phyloP scores from a whole-genome alignment of 2,797 vertebrate species.

The Sardinella longiceps region DNA sequence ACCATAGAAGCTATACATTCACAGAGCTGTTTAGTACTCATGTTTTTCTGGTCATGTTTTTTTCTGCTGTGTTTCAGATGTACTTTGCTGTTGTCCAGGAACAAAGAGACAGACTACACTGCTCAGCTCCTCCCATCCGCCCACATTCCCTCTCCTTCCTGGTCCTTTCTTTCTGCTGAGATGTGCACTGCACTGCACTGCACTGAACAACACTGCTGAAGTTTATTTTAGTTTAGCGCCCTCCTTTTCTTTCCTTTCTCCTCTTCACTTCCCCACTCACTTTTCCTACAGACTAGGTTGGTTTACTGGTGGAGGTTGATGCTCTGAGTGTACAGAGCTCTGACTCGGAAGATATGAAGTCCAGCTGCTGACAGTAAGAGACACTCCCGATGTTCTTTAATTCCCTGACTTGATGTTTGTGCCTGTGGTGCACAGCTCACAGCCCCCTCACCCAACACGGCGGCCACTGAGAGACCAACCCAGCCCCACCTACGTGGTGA shows the following conservation, averaged over 20 bases:
- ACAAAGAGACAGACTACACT: conserved; percentile 61
- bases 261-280: background rate
- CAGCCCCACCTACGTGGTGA: conserved; percentile 62
- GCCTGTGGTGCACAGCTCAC: conserved; percentile 85
- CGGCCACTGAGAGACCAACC: conserved; percentile 83
- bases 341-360: conserved; percentile 77
- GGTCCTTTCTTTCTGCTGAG: conserved; percentile 54
- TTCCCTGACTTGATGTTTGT: conserved; percentile 90
- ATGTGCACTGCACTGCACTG: too few species aligned
- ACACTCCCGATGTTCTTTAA: conserved; percentile 67
- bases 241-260: conserved; percentile 27
- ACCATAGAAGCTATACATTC: too few species aligned
- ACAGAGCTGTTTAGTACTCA: too few species aligned
- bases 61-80: conserved; percentile 80
- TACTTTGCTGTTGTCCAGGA: conserved; percentile 69
- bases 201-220: conserved; percentile 65
- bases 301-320: conserved; percentile 47
- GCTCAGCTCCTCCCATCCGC: conserved; percentile 65
- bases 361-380: conserved; percentile 74
- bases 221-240: conserved; percentile 33
- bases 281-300: background rate
- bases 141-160: conserved; percentile 67
- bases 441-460: conserved; percentile 87
- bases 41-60: too few species aligned
- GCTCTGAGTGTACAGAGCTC: conserved; percentile 57